phyloP scores from a whole-genome alignment of 2,113 vertebrate species.

The Alaudala cheleensis region DNA sequence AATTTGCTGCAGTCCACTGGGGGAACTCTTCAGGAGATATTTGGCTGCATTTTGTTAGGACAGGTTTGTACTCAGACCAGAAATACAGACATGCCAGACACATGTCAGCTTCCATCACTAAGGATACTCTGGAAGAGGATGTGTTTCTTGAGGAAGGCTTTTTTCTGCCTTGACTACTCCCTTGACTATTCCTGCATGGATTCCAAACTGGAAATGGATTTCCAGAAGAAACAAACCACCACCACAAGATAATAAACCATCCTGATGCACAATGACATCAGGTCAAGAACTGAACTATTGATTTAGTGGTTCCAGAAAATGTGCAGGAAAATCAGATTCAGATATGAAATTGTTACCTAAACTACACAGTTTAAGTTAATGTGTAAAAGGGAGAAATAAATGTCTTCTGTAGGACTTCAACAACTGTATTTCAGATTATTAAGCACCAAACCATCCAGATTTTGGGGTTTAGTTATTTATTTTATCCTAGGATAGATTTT shows the following conservation, averaged over 20 bases:
- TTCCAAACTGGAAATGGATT: slow-evolving; percentile 20
- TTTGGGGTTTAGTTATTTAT: not conserved
- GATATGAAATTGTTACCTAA: not conserved
- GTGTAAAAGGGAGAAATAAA: not conserved
- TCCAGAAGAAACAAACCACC: slow-evolving; percentile 27
- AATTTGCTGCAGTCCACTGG: slow-evolving; percentile 1
- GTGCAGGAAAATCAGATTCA: not conserved
- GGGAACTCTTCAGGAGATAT: not conserved
- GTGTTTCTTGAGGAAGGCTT: not conserved
- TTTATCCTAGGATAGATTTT: not conserved
- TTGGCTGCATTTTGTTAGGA: not conserved
- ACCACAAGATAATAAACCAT: not conserved
- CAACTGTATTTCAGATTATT: not conserved
- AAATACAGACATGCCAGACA: slow-evolving; percentile 25
- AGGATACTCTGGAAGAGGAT: not conserved
- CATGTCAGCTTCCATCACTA: not conserved
- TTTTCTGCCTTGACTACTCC: slow-evolving; percentile 9
- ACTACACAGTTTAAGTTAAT: not conserved
- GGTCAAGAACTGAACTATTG: not conserved
- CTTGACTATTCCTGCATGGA: not conserved
- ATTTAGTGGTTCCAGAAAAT: not conserved
- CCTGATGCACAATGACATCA: not conserved
- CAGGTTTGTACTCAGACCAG: slow-evolving; percentile 1
- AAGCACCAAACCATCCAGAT: not conserved
- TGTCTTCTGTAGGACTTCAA: not conserved